These are phyloP conservation scores for Paralichthys olivaceus DNA, from an alignment of 2,113 vertebrate species.

Conservation along the genomic window DNA sequence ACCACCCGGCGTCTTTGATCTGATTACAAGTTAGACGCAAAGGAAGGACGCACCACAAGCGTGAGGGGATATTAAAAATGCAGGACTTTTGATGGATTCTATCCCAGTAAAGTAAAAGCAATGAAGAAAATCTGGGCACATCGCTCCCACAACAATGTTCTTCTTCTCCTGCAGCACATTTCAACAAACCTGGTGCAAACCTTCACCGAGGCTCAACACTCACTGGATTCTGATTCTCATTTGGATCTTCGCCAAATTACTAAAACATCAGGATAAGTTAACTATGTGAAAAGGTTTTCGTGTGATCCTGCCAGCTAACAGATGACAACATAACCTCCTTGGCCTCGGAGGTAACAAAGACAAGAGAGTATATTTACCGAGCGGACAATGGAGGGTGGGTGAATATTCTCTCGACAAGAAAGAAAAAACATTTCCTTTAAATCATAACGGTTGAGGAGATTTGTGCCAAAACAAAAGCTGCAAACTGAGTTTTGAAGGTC, in stretches of 20 bases:
- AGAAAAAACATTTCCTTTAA: not conserved
- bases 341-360: too few species aligned
- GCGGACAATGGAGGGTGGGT: not conserved
- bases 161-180: not conserved
- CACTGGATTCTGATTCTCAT: too few species aligned
- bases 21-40: conserved; percentile 6
- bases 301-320: too few species aligned
- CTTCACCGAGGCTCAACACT: too few species aligned
- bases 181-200: too few species aligned
- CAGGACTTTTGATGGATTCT: not conserved
- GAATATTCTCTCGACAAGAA: not conserved
- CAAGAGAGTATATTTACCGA: too few species aligned
- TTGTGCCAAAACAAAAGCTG: not conserved
- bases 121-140: not conserved
- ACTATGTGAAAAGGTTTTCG: too few species aligned
- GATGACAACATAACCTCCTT: too few species aligned
- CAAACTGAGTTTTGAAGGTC: not conserved
- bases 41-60: not conserved
- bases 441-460: not conserved
- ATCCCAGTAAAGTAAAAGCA: not conserved
- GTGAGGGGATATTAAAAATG: not conserved
- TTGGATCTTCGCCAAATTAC: too few species aligned
- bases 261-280: too few species aligned
- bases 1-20: conserved; percentile 34
- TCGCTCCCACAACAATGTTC: not conserved